Percentiles rank a stretch among this genome's conserved stretches.
phyloP scores from a whole-genome alignment of 2,888 invertebrate genomes.

The Noctua janthina region DNA sequence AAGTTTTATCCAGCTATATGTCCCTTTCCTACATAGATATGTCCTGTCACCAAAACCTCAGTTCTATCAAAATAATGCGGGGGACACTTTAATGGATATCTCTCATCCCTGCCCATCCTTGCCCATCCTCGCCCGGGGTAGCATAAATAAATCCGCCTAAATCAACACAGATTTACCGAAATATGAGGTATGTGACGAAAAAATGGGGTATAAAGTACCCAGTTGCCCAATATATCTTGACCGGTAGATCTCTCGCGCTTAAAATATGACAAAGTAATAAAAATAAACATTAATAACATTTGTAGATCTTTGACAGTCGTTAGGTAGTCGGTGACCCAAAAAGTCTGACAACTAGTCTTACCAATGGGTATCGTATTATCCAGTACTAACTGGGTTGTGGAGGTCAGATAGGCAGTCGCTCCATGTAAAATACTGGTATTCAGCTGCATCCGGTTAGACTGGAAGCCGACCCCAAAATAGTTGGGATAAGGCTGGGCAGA shows the following conservation, averaged over 20 bases:
- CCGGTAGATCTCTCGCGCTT: not conserved
- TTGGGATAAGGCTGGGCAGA: too few relatives aligned
- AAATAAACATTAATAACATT: not conserved
- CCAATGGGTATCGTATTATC: too few relatives aligned
- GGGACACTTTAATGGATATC: slow-evolving; percentile 65
- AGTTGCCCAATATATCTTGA: slow-evolving; percentile 28
- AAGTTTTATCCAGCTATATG: slow-evolving; percentile 6
- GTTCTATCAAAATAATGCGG: slow-evolving; percentile 58
- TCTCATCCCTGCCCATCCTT: slow-evolving; percentile 46
- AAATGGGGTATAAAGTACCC: slow-evolving; percentile 38
- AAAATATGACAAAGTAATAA: not conserved
- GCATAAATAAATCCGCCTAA: slow-evolving; percentile 69
- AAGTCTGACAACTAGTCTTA: too few relatives aligned
- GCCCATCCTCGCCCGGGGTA: slow-evolving; percentile 62
- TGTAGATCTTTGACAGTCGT: too few relatives aligned
- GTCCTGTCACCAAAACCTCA: slow-evolving; percentile 34
- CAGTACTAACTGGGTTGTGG: too few relatives aligned
- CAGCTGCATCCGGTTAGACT: too few relatives aligned
- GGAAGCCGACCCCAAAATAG: too few relatives aligned
- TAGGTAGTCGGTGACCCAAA: too few relatives aligned
- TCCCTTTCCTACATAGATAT: slow-evolving; percentile 17
- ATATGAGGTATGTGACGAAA: slow-evolving; percentile 45
- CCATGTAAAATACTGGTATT: too few relatives aligned
- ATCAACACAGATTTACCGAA: slow-evolving; percentile 61
- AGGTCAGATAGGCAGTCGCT: too few relatives aligned